Conservation (phyloP, 2,797 vertebrate genomes). For the Peromyscus nudipes region DNA sequence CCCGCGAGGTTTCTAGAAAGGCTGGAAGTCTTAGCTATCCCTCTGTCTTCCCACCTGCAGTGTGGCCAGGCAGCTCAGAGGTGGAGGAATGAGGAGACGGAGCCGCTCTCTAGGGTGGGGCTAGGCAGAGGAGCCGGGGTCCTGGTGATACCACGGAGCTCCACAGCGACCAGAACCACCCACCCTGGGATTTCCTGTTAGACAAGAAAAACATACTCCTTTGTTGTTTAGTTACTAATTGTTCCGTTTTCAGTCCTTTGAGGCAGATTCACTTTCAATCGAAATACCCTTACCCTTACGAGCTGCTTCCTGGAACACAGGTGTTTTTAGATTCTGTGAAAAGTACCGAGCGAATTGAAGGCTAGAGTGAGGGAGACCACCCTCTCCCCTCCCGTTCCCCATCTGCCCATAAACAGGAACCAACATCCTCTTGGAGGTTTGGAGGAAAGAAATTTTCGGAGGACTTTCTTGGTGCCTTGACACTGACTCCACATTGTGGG, state of each 20-base stretch:
- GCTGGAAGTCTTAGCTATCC: not conserved
- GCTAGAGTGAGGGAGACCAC: not conserved
- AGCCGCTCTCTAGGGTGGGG: not conserved
- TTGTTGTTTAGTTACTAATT: not conserved
- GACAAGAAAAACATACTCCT: slow-evolving; percentile 17
- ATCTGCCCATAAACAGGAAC: not conserved
- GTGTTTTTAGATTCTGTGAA: not conserved
- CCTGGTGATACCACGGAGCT: not conserved
- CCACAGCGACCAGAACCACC: not conserved
- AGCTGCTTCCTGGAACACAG: not conserved
- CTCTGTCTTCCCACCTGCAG: not conserved
- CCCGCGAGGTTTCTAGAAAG: slow-evolving; percentile 23
- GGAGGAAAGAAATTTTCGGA: not conserved
- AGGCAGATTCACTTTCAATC: not conserved
- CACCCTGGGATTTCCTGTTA: not conserved
- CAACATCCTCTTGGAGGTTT: not conserved
- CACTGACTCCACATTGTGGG: not conserved
- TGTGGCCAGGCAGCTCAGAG: not conserved
- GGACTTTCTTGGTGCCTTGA: not conserved
- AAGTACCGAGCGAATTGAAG: not conserved
- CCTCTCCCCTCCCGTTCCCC: not conserved
- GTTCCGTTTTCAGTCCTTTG: slow-evolving; percentile 35
- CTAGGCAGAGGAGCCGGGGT: not conserved
- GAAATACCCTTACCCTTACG: not conserved
- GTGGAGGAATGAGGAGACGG: not conserved